Evolutionary conservation across 2,888 invertebrate genomes (phyloP), one percentile per base, ranked within the genome.

Genomic region (Drosophila mercatorum): DNA sequence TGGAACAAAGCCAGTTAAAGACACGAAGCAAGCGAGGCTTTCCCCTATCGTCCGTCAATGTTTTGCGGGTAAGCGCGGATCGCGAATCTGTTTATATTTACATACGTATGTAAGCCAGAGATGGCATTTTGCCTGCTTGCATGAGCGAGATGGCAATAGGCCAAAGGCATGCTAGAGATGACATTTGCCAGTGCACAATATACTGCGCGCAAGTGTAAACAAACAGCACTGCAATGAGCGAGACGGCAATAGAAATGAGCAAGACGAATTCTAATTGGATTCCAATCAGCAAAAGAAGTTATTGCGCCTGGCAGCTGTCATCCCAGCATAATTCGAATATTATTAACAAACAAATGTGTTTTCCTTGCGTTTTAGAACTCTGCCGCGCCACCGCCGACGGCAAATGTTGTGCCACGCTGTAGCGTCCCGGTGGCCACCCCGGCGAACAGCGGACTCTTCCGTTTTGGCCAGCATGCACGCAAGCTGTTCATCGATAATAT

Each of bases 401-500:
- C 72, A 43, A 80, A 80, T 70, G 67, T 74, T 38, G 36, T 72
- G 68, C 71, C 78, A 40, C 64, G 61, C 40, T 38, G 63, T 6
- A 31, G 55, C 17, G 41, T 14, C 26, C 26, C 22, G 22, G 28
- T 40, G 53, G 12, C 53, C 17, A 38, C 12, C n/a, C 36, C 62
- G 47, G 34, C 49, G 14, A 78, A 81, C 46, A 79, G 79, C 68
- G 94, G 87, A 52, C 93, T 94, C 49, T 92, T 94, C 66, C 94
- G 94, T 74, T 93, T 94, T 83, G 95, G 95, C 22, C 93, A 94
- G 58, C 95, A 95, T 82, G 95, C 95, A 2, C 93, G 95, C 49
- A 94, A 94, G 73, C 93, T 96, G 7, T 95, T 96, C 69, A 94
- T 96, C 63, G 95, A 96, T 90, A 96, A 95, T 90, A 94, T 96